A percentile compares a stretch with the other conserved stretches of the same genome.
Evolutionary conservation across 2,888 invertebrate species (phyloP).

Genomic region (Drosophila leonis): DNA sequence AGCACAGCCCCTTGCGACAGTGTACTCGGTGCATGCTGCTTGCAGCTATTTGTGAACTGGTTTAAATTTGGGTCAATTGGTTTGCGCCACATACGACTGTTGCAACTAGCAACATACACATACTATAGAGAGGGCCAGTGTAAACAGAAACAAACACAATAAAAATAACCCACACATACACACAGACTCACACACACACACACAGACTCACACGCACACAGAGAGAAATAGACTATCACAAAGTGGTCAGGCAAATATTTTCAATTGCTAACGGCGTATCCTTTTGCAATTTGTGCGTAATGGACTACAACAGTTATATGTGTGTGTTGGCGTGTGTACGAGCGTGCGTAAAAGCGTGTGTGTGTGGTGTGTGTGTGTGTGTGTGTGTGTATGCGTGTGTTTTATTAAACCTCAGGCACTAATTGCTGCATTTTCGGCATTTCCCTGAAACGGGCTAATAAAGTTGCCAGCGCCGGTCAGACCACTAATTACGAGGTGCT

Average conservation of each 20-base stretch:
- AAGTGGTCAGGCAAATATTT: slow-evolving; percentile 69
- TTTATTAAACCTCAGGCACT: slow-evolving; percentile 71
- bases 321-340: neutral
- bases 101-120: slow-evolving; percentile 29
- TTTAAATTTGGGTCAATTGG: slow-evolving; percentile 81
- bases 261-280: slow-evolving; percentile 56
- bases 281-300: slow-evolving; percentile 67
- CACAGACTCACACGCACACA: neutral
- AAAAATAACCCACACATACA: slow-evolving; percentile 9
- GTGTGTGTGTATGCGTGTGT: slow-evolving; percentile 30
- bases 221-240: slow-evolving; percentile 28
- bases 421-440: slow-evolving; percentile 67
- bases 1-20: slow-evolving; percentile 24
- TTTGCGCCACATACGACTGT: slow-evolving; percentile 63
- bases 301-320: slow-evolving; percentile 48
- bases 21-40: slow-evolving; percentile 62
- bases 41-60: slow-evolving; percentile 73
- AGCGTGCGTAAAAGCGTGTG: neutral
- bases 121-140: slow-evolving; percentile 10
- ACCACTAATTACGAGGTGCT: slow-evolving; percentile 63
- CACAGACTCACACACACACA: slow-evolving; percentile 2
- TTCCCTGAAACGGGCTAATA: slow-evolving; percentile 46
- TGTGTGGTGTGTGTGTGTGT: neutral
- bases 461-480: slow-evolving; percentile 39
- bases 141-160: slow-evolving; percentile 21